Conservation (phyloP, 2,797 vertebrate genomes). For the Arnoldichthys spilopterus region DNA sequence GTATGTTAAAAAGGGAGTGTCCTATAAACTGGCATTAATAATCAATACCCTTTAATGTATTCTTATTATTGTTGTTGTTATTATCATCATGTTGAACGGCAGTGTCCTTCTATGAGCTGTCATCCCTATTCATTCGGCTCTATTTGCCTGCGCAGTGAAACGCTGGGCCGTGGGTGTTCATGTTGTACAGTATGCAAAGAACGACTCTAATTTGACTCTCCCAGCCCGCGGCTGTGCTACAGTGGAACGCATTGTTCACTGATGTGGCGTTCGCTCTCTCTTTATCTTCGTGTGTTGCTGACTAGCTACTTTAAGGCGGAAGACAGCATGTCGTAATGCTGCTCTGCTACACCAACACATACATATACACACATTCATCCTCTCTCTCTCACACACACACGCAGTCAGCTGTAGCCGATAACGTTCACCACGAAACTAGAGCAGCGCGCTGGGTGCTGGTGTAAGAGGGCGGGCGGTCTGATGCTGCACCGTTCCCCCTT, state of each 20-base stretch:
- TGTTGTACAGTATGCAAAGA: constrained; percentile 45
- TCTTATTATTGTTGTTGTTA: too few species aligned
- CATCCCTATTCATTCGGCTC: neutral
- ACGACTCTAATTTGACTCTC: constrained; percentile 38
- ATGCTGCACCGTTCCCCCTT: constrained; percentile 18
- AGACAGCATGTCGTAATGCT: constrained; percentile 51
- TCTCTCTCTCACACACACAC: constrained; percentile 5
- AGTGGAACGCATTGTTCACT: constrained; percentile 42
- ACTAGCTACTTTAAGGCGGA: constrained; percentile 41
- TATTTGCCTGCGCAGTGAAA: constrained; percentile 19
- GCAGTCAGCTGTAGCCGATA: constrained; percentile 42
- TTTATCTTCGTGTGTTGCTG: constrained; percentile 33
- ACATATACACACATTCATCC: constrained; percentile 18
- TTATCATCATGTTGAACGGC: too few species aligned
- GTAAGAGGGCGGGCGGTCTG: constrained; percentile 42
- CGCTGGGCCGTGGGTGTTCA: constrained; percentile 4
- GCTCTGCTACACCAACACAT: constrained; percentile 34
- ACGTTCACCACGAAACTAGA: constrained; percentile 19
- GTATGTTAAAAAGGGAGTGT: too few species aligned
- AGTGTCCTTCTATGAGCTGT: neutral
- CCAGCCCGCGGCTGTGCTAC: constrained; percentile 13
- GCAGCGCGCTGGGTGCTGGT: constrained; percentile 43
- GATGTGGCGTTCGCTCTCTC: constrained; percentile 29
- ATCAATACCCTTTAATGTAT: neutral
- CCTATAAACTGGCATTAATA: neutral